Percentiles rank a stretch among this genome's conserved stretches.
These are phyloP conservation scores for Archegozetes longisetosus DNA, from an alignment of 1,140 invertebrate genomes.

Conservation along the genomic window DNA sequence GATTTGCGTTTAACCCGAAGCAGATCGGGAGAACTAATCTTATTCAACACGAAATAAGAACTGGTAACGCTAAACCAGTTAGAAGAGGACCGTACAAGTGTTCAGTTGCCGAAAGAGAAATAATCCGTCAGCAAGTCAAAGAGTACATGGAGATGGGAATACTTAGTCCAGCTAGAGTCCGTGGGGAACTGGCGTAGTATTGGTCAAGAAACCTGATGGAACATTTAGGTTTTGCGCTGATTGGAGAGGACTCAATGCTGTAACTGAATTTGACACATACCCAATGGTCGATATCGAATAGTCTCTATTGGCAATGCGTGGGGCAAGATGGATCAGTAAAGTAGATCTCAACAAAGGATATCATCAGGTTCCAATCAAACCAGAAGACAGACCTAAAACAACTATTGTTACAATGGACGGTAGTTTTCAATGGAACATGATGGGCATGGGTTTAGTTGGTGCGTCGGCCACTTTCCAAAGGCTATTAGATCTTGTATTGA, in stretches of 20 bases:
- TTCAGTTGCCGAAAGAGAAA: slow-evolving; percentile 8
- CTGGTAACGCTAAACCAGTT: not conserved
- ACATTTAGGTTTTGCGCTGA: slow-evolving; percentile 17
- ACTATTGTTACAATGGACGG: slow-evolving; percentile 27
- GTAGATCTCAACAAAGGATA: slow-evolving; percentile 29
- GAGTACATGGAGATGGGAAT: too few species aligned
- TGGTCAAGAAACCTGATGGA: slow-evolving; percentile 14
- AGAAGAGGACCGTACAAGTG: slow-evolving; percentile 9
- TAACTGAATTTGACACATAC: too few species aligned
- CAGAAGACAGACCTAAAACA: slow-evolving; percentile 27
- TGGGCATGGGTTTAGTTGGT: slow-evolving; percentile 20
- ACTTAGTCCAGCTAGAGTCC: too few species aligned
- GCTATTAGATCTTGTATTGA: slow-evolving; percentile 22
- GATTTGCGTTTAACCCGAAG: not conserved
- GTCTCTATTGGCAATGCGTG: too few species aligned
- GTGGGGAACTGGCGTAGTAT: too few species aligned
- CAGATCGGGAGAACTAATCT: not conserved
- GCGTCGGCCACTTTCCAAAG: slow-evolving; percentile 25
- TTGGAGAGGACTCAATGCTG: slow-evolving; percentile 30
- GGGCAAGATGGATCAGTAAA: slow-evolving; percentile 34
- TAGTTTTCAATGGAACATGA: slow-evolving; percentile 16
- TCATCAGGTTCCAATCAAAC: slow-evolving; percentile 29
- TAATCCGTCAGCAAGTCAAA: slow-evolving; percentile 15
- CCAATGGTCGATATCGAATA: too few species aligned
- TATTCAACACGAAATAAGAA: not conserved